Base-by-base conservation (phyloP, 2,797 vertebrate species). In the Mus minutoides region DNA sequence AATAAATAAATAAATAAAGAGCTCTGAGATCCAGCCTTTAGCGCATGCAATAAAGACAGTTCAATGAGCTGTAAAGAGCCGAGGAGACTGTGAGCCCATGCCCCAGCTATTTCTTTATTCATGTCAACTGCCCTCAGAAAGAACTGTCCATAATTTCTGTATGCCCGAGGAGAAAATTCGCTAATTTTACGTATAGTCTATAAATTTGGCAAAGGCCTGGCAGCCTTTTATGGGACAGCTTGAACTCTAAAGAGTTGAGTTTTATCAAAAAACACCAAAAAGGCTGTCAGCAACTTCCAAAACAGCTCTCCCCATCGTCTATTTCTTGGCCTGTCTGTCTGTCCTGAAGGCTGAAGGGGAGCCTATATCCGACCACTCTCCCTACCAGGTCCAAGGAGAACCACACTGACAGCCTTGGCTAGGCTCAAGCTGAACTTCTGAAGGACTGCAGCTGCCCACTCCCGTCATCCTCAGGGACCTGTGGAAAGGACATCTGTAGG, bases 1-100 rank as follows among this genome's bases (percentile, higher is more conserved):
- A 90, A 88, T 49, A 60, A 92, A 85, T 58, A 54, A 77, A 11
- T 31, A 89, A 90, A 89, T 46, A 29, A n/a, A 90, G 92, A 92
- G 54, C 58, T 94, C 76, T 56, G 84, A 80, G 88, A 91, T 77
- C 90, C 34, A 87, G 71, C 31, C 92, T 22, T 54, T 29, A 56
- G 58, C 29, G 0, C 9, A 29, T 40, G 56, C 31, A 92, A 34
- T 62, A 92, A 88, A 85, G n/a, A 84, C 79, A 93, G 87, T 69
- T 16, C 29, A 86, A 34, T 92, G 86, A 64, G 69, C 92, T 80
- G 31, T 67, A 21, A 83, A 58, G 69, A 87, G 64, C 34, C 43
- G 62, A 91, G 91, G 79, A 93, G 58, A 43, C 3, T 12, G 58
- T 16, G 52, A 19, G 60, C 56, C 22, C 10, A 26, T 10, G 37